These are phyloP conservation scores for Dryococelus australis DNA, from an alignment of 2,888 invertebrate genomes.

Conservation along the genomic window DNA sequence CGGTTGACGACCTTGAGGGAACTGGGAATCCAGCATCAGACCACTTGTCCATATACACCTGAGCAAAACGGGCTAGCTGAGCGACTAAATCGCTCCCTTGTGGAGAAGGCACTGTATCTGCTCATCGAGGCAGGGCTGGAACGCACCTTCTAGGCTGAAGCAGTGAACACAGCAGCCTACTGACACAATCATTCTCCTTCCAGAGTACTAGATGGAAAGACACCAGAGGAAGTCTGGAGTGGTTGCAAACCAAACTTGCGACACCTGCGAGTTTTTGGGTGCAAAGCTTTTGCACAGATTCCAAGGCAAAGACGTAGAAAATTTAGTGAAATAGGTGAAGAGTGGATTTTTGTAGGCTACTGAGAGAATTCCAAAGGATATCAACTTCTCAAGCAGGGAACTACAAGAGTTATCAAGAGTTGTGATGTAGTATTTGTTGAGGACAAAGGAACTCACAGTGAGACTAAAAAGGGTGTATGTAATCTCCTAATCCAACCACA, in stretches of 20 bases:
- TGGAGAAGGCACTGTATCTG: background rate
- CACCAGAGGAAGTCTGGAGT: too few species aligned
- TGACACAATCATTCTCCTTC: too few species aligned
- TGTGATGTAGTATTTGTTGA: background rate
- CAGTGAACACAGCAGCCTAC: too few species aligned
- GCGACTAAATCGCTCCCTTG: background rate
- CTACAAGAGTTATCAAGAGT: background rate
- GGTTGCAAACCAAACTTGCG: too few species aligned
- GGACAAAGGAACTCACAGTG: background rate
- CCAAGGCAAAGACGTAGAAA: too few species aligned
- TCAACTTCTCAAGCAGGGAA: too few species aligned
- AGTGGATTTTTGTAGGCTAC: too few species aligned
- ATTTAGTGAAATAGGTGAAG: too few species aligned
- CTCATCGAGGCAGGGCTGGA: slow-evolving; percentile 3
- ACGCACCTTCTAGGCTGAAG: background rate
- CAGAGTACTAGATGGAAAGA: too few species aligned
- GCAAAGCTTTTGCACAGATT: too few species aligned
- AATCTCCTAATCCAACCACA: background rate
- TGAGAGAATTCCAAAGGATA: too few species aligned
- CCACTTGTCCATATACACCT: background rate
- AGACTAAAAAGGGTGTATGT: background rate
- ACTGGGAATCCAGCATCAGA: background rate
- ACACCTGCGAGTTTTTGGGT: too few species aligned
- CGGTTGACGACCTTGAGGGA: background rate
- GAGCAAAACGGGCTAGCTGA: background rate